Base-by-base conservation (phyloP, 2,888 invertebrate species). In the Idaea biselata region DNA sequence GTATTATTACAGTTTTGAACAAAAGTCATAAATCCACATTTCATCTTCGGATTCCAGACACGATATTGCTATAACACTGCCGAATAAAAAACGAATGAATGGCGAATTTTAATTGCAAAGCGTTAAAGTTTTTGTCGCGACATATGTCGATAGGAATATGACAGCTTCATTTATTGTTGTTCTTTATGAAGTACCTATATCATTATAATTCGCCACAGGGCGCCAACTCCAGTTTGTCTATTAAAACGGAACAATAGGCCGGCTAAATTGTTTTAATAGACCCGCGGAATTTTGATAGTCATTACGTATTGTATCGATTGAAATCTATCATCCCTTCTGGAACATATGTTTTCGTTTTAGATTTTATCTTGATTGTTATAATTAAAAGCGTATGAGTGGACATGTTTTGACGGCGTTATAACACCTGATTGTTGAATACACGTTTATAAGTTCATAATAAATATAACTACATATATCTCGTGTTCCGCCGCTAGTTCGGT, bases 191-290 rank as follows among this genome's bases (percentile, higher is more conserved):
- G 77, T 83, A 89, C 44, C 86, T 80, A 83, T 81, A 82, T 90
- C 87, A 91, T 91, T 91, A 92, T 87, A 72, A 80, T 84, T 86
- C 91, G 81, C 91, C 72, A 85, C 87, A 88, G 91, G 91, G 84
- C 66, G 82, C 79, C 88, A 55, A 68, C 73, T 74, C 76, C 75
- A 82, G 82, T 86, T 84, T 83, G 84, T 81, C 84, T 85, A 86
- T 82, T 82, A 83, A 73, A 74, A 78, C 74, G 69, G 74, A 82
- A 90, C 91, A 91, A 90, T 88, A 78, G 85, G 73, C 64, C 76
- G 75, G 80, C 86, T 91, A 89, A 91, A 91, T 91, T 91, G 91
- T 91, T 91, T 91, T 91, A 92, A 91, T 92, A 83, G 86, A 85
- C 77, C 74, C 72, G 71, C 71, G 78, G 80, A 88, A 83, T 82